A percentile compares a stretch with the other conserved stretches of the same genome.
Conservation (phyloP, 2,888 invertebrate genomes). For the Piscicola geometra region DNA sequence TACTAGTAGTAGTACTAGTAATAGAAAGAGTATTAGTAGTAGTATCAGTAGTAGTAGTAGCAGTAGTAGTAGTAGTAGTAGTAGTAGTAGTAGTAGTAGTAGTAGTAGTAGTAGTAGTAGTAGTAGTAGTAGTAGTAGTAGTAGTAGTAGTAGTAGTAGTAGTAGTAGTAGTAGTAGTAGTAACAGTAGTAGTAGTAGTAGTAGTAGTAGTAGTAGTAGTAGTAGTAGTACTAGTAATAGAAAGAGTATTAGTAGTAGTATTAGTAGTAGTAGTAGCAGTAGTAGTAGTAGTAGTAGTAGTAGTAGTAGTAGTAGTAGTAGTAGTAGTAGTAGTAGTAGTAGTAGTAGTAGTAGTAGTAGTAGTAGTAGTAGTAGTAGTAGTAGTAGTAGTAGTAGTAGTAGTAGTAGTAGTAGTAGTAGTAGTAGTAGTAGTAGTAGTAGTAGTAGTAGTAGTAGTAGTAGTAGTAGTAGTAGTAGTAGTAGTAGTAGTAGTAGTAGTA, state of each 20-base stretch:
- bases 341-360: constrained; percentile 29
- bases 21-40: background rate
- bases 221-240: constrained; percentile 20
- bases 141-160: constrained; percentile 22
- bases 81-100: constrained; percentile 23
- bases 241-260: constrained; percentile 8
- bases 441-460: constrained; percentile 26
- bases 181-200: constrained; percentile 22
- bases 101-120: constrained; percentile 28
- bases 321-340: constrained; percentile 27
- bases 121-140: constrained; percentile 10
- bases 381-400: background rate
- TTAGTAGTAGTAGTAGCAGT: constrained; percentile 10
- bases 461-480: constrained; percentile 20
- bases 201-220: constrained; percentile 24
- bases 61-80: constrained; percentile 26
- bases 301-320: constrained; percentile 18
- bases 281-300: constrained; percentile 23
- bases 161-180: constrained; percentile 22
- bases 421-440: constrained; percentile 21
- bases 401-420: constrained; percentile 16
- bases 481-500: constrained; percentile 19
- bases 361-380: constrained; percentile 28
- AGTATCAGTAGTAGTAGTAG: constrained; percentile 18
- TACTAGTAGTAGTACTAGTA: constrained; percentile 6